phyloP scores from a whole-genome alignment of 2,797 vertebrate species.

The Dendrocincla tyrannina region DNA sequence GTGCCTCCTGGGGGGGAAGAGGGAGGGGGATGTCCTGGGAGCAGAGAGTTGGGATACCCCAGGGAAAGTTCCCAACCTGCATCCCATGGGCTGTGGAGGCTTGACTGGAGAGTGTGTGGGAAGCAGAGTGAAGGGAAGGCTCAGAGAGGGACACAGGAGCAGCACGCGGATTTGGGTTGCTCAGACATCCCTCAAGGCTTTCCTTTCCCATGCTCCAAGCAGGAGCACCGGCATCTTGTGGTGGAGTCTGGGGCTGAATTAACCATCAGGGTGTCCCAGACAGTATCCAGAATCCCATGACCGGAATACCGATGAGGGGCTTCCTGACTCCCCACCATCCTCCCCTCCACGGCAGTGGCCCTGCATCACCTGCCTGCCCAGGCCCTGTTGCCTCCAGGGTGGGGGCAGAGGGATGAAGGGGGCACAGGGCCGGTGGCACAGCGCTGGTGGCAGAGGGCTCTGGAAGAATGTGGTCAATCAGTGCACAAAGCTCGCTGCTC shows the following conservation, averaged over 20 bases:
- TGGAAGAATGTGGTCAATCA: not conserved
- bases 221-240: not conserved
- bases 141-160: not conserved
- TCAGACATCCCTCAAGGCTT: accelerated
- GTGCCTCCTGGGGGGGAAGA: not conserved
- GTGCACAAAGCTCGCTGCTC: not conserved
- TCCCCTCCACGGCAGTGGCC: accelerated
- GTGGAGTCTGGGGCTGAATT: not conserved
- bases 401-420: accelerated
- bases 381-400: accelerated
- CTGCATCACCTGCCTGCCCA: accelerated
- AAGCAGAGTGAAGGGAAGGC: not conserved
- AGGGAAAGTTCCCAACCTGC: not conserved
- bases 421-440: accelerated
- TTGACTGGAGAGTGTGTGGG: accelerated
- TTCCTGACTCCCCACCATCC: accelerated
- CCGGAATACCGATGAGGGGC: accelerated
- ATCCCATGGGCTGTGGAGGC: accelerated
- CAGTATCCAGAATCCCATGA: not conserved
- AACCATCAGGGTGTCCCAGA: too few relatives aligned
- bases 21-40: not conserved
- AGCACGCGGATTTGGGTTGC: not conserved
- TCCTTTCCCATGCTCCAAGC: not conserved
- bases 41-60: not conserved
- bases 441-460: not conserved